These are phyloP conservation scores for Bursaphelenchus okinawaensis DNA, from an alignment of 2,888 invertebrate species.

Conservation along the genomic window DNA sequence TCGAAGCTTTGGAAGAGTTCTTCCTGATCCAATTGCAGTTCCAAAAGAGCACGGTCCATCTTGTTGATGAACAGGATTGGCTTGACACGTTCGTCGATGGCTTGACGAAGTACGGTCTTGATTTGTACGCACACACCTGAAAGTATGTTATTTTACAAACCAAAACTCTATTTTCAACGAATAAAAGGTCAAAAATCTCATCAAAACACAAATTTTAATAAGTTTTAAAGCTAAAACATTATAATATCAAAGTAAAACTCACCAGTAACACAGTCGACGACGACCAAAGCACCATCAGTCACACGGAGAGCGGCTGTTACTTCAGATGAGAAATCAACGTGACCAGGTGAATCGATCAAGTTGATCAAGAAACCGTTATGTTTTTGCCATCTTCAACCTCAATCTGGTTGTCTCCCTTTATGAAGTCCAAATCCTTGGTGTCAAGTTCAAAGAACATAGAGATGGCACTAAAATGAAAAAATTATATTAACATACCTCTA, in stretches of 20 bases:
- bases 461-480: constrained; percentile 77
- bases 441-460: constrained; percentile 97
- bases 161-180: background rate
- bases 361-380: constrained; percentile 92
- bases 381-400: constrained; percentile 66
- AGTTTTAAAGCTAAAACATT: background rate
- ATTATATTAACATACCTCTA: background rate
- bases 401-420: constrained; percentile 64
- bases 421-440: constrained; percentile 87
- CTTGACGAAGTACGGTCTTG: constrained; percentile 98
- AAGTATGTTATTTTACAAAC: constrained; percentile 25
- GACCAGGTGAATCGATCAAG: constrained; percentile 98
- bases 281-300: constrained; percentile 98
- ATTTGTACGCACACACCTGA: constrained; percentile 99
- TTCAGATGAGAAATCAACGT: constrained; percentile 94
- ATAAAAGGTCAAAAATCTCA: background rate
- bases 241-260: constrained; percentile 59
- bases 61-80: constrained; percentile 99
- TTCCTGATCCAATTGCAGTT: constrained; percentile 90
- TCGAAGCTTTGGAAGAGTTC: constrained; percentile 93
- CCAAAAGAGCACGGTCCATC: constrained; percentile 97
- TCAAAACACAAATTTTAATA: background rate
- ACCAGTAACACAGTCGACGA: constrained; percentile 99
- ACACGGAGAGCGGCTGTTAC: constrained; percentile 99
- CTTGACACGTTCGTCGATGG: constrained; percentile 98